Conservation (phyloP, 2,888 invertebrate species). For the Cheiracanthium punctorium region DNA sequence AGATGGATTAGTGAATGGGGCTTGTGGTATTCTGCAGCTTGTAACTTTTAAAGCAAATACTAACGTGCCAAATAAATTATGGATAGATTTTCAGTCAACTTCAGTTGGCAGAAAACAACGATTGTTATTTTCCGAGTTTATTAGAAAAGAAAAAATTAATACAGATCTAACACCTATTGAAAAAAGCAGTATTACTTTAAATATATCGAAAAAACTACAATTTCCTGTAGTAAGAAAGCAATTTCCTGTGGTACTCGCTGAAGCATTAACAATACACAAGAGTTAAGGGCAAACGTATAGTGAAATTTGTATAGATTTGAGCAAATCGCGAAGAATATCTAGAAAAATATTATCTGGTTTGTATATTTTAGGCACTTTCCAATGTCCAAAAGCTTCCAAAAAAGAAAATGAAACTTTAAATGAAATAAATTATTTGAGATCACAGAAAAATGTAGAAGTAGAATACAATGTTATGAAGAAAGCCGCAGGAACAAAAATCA, state of each 20-base stretch:
- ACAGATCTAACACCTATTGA: neutral
- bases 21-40: neutral
- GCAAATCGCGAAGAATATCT: neutral
- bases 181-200: neutral
- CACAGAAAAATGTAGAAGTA: neutral
- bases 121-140: neutral
- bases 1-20: neutral
- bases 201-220: slow-evolving; percentile 1
- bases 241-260: slow-evolving; percentile 71
- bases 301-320: neutral
- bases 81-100: neutral
- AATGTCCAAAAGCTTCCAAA: neutral
- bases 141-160: neutral
- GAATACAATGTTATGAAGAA: neutral
- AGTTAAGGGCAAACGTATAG: slow-evolving; percentile 68
- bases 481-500: neutral
- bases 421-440: neutral
- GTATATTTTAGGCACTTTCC: neutral
- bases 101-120: neutral
- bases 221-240: slow-evolving; percentile 51
- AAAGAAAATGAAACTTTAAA: neutral
- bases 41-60: neutral
- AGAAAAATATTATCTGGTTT: neutral
- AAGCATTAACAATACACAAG: slow-evolving; percentile 72
- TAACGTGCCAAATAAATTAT: neutral